A percentile compares a stretch with the other conserved stretches of the same genome.
Evolutionary conservation across 2,888 invertebrate species (phyloP).

Genomic region (Nemotelus pantherinus): DNA sequence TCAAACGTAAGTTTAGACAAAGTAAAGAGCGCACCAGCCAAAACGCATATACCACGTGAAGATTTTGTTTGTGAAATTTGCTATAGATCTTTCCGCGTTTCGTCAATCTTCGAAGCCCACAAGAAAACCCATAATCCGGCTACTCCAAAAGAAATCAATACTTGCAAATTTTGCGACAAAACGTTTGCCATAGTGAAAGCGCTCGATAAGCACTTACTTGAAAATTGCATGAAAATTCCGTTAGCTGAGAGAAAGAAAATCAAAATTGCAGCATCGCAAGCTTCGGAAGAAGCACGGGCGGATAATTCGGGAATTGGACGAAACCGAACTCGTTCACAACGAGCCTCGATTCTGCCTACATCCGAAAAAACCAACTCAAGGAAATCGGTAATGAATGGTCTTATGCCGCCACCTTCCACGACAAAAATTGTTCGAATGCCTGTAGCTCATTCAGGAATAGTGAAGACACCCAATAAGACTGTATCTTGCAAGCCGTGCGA

Average conservation of each 20-base stretch:
- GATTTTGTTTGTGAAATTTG: constrained; percentile 37
- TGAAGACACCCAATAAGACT: constrained; percentile 36
- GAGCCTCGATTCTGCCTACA: background rate
- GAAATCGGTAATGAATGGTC: background rate
- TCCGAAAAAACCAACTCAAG: background rate
- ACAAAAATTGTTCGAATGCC: constrained; percentile 5
- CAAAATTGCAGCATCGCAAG: constrained; percentile 2
- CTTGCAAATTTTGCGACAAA: constrained; percentile 43
- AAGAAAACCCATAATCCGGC: constrained; percentile 32
- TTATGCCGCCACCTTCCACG: constrained; percentile 25
- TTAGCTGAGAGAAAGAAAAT: constrained; percentile 23
- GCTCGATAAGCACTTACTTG: constrained; percentile 39
- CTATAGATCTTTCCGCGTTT: constrained; percentile 26
- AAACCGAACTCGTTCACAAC: background rate
- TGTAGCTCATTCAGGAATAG: constrained; percentile 36
- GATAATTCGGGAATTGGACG: background rate
- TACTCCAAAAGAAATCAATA: constrained; percentile 2
- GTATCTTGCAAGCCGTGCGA: constrained; percentile 32
- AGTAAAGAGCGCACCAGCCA: background rate
- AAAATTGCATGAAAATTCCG: constrained; percentile 42
- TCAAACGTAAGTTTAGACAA: background rate
- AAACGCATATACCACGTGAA: background rate
- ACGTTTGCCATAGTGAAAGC: constrained; percentile 38
- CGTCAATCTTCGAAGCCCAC: constrained; percentile 36
- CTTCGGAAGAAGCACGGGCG: background rate